Conservation (phyloP, 1,140 invertebrate genomes). For the Centruroides sculpturatus region DNA sequence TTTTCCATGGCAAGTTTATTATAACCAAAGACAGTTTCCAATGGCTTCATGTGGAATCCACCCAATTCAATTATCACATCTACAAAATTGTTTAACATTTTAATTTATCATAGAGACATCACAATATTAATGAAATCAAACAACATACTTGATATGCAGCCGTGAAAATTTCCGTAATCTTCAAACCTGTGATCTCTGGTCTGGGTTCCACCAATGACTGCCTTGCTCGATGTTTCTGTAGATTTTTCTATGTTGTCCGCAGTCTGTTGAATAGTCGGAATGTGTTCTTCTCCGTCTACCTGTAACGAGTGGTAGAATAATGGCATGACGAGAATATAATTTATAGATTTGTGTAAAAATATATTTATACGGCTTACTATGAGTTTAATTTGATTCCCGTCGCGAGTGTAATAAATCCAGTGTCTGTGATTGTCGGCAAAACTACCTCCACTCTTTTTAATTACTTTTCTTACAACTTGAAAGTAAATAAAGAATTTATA, state of each 20-base stretch:
- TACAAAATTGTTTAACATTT: constrained; percentile 8
- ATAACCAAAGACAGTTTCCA: constrained; percentile 23
- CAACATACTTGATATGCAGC: constrained; percentile 70
- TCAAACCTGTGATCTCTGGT: constrained; percentile 53
- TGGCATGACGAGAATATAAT: not conserved
- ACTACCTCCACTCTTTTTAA: constrained; percentile 6
- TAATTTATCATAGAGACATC: not conserved
- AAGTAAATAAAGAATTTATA: not conserved
- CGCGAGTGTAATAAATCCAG: constrained; percentile 65
- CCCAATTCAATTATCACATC: constrained; percentile 22
- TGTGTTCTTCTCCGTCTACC: constrained; percentile 12
- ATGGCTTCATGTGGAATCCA: constrained; percentile 17
- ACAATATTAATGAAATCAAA: not conserved
- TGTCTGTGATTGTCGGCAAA: constrained; percentile 52
- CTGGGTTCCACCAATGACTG: constrained; percentile 7
- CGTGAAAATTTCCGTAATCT: constrained; percentile 69
- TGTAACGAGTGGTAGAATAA: not conserved
- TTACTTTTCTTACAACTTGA: constrained; percentile 15
- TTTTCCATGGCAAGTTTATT: constrained; percentile 18
- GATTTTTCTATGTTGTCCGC: not conserved
- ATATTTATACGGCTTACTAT: constrained; percentile 9
- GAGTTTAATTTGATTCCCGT: constrained; percentile 46
- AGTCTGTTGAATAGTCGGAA: constrained; percentile 9
- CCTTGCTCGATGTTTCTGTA: constrained; percentile 3
- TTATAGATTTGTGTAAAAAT: not conserved